Conservation (phyloP, 2,888 invertebrate species). For the Drosophila merina region DNA sequence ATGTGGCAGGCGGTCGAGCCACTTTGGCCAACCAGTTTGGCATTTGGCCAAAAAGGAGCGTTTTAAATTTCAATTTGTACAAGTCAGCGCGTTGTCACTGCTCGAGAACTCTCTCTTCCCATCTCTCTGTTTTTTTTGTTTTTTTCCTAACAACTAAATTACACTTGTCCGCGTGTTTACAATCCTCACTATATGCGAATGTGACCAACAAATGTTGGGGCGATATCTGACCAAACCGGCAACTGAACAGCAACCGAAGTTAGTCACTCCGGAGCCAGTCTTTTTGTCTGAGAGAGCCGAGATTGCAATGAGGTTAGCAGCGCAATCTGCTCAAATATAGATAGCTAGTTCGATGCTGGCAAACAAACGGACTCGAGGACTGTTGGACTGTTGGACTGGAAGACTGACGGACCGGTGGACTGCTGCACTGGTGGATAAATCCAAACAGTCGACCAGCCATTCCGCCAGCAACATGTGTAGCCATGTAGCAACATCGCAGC, state of each 20-base stretch:
- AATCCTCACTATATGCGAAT: slow-evolving; percentile 53
- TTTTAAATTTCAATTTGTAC: slow-evolving; percentile 79
- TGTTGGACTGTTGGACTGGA: slow-evolving; percentile 4
- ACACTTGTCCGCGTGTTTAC: slow-evolving; percentile 80
- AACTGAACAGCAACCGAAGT: slow-evolving; percentile 30
- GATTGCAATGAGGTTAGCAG: slow-evolving; percentile 77
- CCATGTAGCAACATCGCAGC: slow-evolving; percentile 66
- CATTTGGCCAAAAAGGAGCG: slow-evolving; percentile 68
- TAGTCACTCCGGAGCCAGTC: slow-evolving; percentile 48
- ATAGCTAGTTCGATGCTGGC: slow-evolving; percentile 75
- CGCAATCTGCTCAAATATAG: slow-evolving; percentile 80
- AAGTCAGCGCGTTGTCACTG: slow-evolving; percentile 74
- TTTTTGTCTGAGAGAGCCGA: slow-evolving; percentile 57
- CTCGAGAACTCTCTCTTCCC: slow-evolving; percentile 39
- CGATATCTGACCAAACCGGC: slow-evolving; percentile 65
- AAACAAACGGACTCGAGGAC: slow-evolving; percentile 29
- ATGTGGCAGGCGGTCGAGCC: slow-evolving; percentile 67
- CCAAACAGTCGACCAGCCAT: slow-evolving; percentile 17
- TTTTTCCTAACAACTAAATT: slow-evolving; percentile 73
- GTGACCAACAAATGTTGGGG: slow-evolving; percentile 65
- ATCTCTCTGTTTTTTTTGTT: slow-evolving; percentile 18
- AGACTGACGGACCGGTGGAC: slow-evolving; percentile 16
- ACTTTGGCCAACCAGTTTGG: slow-evolving; percentile 62
- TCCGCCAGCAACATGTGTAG: slow-evolving; percentile 69
- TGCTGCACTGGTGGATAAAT: neutral